A percentile compares a stretch with the other conserved stretches of the same genome.
phyloP scores from a whole-genome alignment of 1,140 invertebrate genomes.

The Trichoplusia ni region DNA sequence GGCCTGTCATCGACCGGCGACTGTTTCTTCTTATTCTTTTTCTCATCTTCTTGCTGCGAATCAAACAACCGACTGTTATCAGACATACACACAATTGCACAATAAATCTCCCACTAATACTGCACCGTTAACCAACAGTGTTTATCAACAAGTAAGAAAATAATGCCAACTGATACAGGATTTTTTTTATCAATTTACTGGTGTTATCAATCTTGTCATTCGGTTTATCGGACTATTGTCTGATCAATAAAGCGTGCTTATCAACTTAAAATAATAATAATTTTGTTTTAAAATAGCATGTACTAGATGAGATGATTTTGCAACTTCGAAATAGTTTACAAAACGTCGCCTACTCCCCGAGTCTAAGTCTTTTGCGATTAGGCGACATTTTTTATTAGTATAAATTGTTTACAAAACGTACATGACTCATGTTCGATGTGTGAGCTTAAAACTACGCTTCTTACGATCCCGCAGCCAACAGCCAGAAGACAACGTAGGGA shows the following conservation, averaged over 20 bases:
- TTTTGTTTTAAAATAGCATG: slow-evolving; percentile 7
- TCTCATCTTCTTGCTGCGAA: slow-evolving; percentile 75
- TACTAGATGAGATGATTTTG: background rate
- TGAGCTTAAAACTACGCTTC: background rate
- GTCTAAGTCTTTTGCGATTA: too few species aligned
- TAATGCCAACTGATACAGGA: slow-evolving; percentile 29
- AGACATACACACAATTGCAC: slow-evolving; percentile 58
- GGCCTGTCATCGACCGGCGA: slow-evolving; percentile 71
- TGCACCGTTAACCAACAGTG: slow-evolving; percentile 15
- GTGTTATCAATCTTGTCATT: slow-evolving; percentile 46
- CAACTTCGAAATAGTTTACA: too few species aligned
- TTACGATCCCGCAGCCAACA: background rate
- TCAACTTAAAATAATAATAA: slow-evolving; percentile 29
- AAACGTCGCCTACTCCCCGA: too few species aligned
- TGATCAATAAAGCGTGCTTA: slow-evolving; percentile 47
- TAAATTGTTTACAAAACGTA: slow-evolving; percentile 1
- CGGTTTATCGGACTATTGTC: slow-evolving; percentile 46
- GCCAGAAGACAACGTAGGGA: slow-evolving; percentile 1
- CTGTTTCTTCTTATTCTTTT: slow-evolving; percentile 72
- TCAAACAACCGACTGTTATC: slow-evolving; percentile 47
- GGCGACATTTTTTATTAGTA: too few species aligned
- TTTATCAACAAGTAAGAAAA: slow-evolving; percentile 37
- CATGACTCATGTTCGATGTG: background rate
- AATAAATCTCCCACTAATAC: slow-evolving; percentile 1
- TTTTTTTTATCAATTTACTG: slow-evolving; percentile 48